These are phyloP conservation scores for Thecocarcelia acutangulata DNA, from an alignment of 2,888 invertebrate species.

Conservation along the genomic window DNA sequence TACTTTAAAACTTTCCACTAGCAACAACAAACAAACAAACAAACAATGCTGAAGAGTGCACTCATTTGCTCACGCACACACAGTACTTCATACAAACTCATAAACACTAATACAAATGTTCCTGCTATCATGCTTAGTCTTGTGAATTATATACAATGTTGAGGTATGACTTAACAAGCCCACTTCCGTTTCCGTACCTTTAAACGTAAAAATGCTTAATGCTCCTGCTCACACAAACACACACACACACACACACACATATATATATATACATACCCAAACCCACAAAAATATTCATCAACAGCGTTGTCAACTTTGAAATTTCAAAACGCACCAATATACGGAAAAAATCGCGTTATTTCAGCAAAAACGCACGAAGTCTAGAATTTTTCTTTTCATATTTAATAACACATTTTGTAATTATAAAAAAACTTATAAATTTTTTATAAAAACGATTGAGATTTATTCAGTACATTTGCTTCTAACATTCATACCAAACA, in stretches of 20 bases:
- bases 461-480: too few species aligned
- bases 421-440: too few species aligned
- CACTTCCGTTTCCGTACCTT: conserved; percentile 56
- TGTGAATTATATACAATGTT: conserved; percentile 17
- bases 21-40: conserved; percentile 12
- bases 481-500: too few species aligned
- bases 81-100: neutral
- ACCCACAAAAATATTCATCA: conserved; percentile 1
- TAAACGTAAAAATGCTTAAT: conserved; percentile 6
- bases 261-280: neutral
- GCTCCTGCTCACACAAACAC: neutral
- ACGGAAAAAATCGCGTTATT: too few species aligned
- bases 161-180: conserved; percentile 48
- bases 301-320: too few species aligned
- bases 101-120: neutral
- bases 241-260: neutral
- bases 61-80: conserved; percentile 1
- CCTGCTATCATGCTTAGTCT: neutral
- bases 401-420: too few species aligned
- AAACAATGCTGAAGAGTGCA: conserved; percentile 26
- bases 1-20: conserved; percentile 38
- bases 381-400: too few species aligned
- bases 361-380: too few species aligned
- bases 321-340: too few species aligned
- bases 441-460: too few species aligned